A percentile compares a stretch with the other conserved stretches of the same genome.
phyloP scores from a whole-genome alignment of 2,888 invertebrate species.

The Andrena minutula region DNA sequence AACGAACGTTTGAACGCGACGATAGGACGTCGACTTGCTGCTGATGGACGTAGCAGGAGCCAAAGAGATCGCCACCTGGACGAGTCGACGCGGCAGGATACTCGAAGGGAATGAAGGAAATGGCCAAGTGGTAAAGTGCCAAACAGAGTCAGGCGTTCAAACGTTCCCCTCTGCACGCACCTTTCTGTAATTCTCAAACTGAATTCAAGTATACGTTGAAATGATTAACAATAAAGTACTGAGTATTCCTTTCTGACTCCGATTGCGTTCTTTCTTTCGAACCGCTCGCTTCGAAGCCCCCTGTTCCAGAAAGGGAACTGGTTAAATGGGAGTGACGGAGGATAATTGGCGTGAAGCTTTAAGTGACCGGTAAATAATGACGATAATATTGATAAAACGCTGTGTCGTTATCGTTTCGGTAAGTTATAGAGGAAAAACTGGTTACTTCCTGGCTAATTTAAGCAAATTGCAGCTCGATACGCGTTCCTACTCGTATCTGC shows the following conservation, averaged over 20 bases:
- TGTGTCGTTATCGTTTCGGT: background rate
- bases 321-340: background rate
- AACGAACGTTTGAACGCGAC: conserved; percentile 63
- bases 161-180: conserved; percentile 62
- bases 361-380: background rate
- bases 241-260: conserved; percentile 65
- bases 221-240: conserved; percentile 66
- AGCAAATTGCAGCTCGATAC: conserved; percentile 5
- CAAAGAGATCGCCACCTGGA: background rate
- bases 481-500: background rate
- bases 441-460: background rate
- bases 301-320: conserved; percentile 8
- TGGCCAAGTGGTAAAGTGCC: conserved; percentile 58
- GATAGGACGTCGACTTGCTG: conserved; percentile 14
- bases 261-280: conserved; percentile 11
- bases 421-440: background rate
- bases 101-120: conserved; percentile 22
- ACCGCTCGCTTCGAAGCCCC: background rate
- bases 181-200: conserved; percentile 63
- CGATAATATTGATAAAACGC: conserved; percentile 11
- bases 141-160: conserved; percentile 60
- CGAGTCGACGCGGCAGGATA: background rate
- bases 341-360: conserved; percentile 3
- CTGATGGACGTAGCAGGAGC: conserved; percentile 24
- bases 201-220: conserved; percentile 66